phyloP scores from a whole-genome alignment of 37 sponge, comb jelly and placozoan species.

The Chondrilla cf. caribensis region DNA sequence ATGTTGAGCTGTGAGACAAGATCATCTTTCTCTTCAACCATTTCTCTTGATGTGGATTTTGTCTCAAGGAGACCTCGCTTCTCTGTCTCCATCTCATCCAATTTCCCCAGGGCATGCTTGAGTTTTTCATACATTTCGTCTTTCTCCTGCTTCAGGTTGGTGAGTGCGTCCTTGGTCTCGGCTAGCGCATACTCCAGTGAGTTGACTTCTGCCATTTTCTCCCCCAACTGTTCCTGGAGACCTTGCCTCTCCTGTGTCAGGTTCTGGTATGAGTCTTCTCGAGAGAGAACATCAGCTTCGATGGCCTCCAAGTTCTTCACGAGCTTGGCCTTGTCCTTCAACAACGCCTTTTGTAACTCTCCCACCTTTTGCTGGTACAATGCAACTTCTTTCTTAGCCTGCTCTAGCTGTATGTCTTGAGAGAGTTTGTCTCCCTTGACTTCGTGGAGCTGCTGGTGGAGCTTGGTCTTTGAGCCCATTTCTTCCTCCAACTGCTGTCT shows the following conservation, averaged over 20 bases:
- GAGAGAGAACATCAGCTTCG: conserved; percentile 62
- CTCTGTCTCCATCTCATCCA: conserved; percentile 30
- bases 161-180: not conserved
- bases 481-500: conserved; percentile 53
- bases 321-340: conserved; percentile 65
- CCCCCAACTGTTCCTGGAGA: conserved; percentile 33
- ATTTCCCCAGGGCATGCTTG: not conserved
- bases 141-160: conserved; percentile 22
- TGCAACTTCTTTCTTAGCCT: conserved; percentile 50
- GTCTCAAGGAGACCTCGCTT: conserved; percentile 37
- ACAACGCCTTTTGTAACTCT: conserved; percentile 53
- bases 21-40: conserved; percentile 41
- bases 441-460: conserved; percentile 60
- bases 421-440: conserved; percentile 42
- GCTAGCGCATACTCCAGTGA: conserved; percentile 32
- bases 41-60: conserved; percentile 19
- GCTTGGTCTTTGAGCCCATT: conserved; percentile 31
- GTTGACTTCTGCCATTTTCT: conserved; percentile 32
- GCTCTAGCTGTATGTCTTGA: conserved; percentile 53
- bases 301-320: conserved; percentile 70
- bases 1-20: conserved; percentile 30
- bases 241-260: conserved; percentile 40
- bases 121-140: conserved; percentile 16
- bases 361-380: conserved; percentile 46
- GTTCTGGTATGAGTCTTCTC: conserved; percentile 40